phyloP scores from a whole-genome alignment of 2,888 invertebrate species.

The Monoplex corrugatus region DNA sequence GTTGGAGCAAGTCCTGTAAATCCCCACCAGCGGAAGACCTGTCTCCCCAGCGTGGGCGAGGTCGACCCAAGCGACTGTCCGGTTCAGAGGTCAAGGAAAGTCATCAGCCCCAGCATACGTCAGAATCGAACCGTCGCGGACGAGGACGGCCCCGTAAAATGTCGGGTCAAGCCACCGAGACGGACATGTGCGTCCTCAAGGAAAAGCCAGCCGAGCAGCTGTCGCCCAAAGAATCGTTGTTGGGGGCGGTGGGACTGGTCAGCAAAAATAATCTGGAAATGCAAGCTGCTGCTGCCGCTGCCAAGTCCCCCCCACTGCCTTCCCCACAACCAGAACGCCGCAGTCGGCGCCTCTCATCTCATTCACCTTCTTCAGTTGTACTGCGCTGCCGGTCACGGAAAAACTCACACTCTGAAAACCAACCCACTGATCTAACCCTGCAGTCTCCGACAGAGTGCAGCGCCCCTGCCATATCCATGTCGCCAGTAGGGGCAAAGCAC shows the following conservation, averaged over 20 bases:
- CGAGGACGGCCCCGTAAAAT: slow-evolving; percentile 17
- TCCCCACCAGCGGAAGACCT: not conserved
- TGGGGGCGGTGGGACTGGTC: slow-evolving; percentile 57
- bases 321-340: not conserved
- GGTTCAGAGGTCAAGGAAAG: not conserved
- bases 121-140: not conserved
- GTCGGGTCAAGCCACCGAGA: not conserved
- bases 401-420: not conserved
- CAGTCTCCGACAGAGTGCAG: too few species aligned
- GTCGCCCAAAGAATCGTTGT: slow-evolving; percentile 58
- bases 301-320: not conserved
- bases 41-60: not conserved
- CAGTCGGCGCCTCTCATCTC: not conserved
- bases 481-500: too few species aligned
- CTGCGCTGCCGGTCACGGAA: too few species aligned
- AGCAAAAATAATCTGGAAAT: slow-evolving; percentile 44
- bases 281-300: not conserved
- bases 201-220: slow-evolving; percentile 39
- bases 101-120: not conserved
- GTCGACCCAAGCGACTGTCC: not conserved
- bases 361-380: not conserved
- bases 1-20: not conserved
- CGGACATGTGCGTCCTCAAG: not conserved
- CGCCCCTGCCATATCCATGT: too few species aligned
- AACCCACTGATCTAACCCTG: too few species aligned